Evolutionary conservation across 2,888 invertebrate genomes (phyloP).

Genomic region (Amphipyra tragopoginis): DNA sequence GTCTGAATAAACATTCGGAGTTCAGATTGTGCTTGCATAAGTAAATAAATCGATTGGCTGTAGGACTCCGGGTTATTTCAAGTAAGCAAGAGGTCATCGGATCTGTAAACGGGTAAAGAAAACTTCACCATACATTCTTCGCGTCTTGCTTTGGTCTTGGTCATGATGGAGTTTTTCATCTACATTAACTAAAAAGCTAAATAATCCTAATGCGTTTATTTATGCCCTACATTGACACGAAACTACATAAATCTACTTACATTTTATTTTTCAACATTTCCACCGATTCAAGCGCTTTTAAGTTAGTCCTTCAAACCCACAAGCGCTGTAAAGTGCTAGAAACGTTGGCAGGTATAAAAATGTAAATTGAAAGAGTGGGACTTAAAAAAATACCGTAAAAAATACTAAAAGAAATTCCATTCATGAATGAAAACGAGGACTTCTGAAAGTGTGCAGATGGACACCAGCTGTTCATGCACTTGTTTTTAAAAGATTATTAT

Average conservation of each 20-base stretch:
- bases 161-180: not conserved
- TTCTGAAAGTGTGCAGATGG: slow-evolving; percentile 11
- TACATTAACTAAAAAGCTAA: not conserved
- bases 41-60: slow-evolving; percentile 2
- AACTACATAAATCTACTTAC: slow-evolving; percentile 2
- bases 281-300: slow-evolving; percentile 36
- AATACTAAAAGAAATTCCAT: slow-evolving; percentile 34
- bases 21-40: slow-evolving; percentile 5
- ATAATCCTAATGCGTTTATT: not conserved
- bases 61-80: not conserved
- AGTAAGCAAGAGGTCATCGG: not conserved
- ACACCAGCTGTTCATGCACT: slow-evolving; percentile 38
- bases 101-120: slow-evolving; percentile 16
- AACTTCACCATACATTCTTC: slow-evolving; percentile 10
- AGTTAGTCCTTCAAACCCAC: slow-evolving; percentile 41
- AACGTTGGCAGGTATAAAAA: slow-evolving; percentile 32
- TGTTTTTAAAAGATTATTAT: slow-evolving; percentile 42
- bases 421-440: slow-evolving; percentile 10
- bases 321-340: slow-evolving; percentile 40
- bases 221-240: slow-evolving; percentile 2
- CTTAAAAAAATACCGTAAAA: slow-evolving; percentile 25
- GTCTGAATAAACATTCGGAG: slow-evolving; percentile 4
- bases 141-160: slow-evolving; percentile 7
- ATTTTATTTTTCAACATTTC: slow-evolving; percentile 30
- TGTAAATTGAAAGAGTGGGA: slow-evolving; percentile 26